phyloP scores from a whole-genome alignment of 1,140 invertebrate species.

The Monochamus saltuarius region DNA sequence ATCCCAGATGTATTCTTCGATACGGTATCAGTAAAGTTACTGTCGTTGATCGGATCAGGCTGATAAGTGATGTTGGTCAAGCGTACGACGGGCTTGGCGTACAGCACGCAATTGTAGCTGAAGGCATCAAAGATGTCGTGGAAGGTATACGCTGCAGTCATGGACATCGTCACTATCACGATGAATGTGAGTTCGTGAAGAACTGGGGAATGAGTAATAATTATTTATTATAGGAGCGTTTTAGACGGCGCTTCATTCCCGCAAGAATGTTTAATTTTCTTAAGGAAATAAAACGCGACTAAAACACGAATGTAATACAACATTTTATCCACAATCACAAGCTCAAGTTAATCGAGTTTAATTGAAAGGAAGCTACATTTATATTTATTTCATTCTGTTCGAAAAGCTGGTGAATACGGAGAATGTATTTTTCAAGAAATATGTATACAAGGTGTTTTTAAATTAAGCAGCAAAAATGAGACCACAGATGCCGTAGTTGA shows the following conservation, averaged over 20 bases:
- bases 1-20: neutral
- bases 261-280: too few relatives aligned
- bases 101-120: neutral
- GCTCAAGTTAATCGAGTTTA: too few relatives aligned
- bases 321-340: too few relatives aligned
- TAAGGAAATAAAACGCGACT: too few relatives aligned
- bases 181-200: neutral
- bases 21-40: neutral
- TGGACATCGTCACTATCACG: neutral
- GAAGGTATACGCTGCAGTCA: neutral
- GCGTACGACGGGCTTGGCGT: neutral
- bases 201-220: neutral
- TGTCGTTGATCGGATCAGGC: neutral
- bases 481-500: too few relatives aligned
- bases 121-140: neutral
- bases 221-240: neutral
- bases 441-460: neutral
- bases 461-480: too few relatives aligned
- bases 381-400: constrained; percentile 3
- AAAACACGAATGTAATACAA: too few relatives aligned
- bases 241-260: neutral
- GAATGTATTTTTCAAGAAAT: neutral
- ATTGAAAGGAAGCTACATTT: neutral
- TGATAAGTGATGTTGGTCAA: neutral
- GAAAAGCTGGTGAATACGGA: neutral